Conservation (phyloP, 1,140 invertebrate species). For the Drosophila malerkotliana region DNA sequence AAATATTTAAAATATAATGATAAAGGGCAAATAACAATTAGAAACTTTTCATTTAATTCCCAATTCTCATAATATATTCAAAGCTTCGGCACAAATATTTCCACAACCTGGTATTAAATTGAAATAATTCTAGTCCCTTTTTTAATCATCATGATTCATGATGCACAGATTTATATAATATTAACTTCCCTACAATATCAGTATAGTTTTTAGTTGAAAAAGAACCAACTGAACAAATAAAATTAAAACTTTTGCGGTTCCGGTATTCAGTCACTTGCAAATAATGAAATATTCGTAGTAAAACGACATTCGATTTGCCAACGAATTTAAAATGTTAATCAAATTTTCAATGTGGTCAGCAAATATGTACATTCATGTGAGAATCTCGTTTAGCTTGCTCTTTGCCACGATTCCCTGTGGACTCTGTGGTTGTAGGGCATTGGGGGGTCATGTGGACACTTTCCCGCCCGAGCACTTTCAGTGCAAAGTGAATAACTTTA, state of each 20-base stretch:
- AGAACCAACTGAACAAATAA: not conserved
- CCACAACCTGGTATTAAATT: no score
- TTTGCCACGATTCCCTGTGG: not conserved
- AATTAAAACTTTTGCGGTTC: not conserved
- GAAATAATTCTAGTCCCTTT: no score
- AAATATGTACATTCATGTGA: conserved; percentile 18
- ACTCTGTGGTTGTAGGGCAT: not conserved
- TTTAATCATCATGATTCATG: not conserved
- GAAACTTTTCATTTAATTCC: no score
- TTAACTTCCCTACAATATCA: no score
- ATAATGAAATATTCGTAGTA: conserved; percentile 12
- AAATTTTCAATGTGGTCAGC: conserved; percentile 31
- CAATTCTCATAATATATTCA: not conserved
- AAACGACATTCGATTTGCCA: conserved; percentile 7
- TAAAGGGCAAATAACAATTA: no score
- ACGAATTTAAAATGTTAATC: conserved; percentile 27
- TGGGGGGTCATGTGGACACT: conserved; percentile 9
- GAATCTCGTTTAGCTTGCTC: conserved; percentile 18
- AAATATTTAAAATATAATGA: no score
- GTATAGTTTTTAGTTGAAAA: no score
- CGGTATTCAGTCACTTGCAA: not conserved
- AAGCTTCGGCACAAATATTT: not conserved
- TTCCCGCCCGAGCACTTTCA: conserved; percentile 40
- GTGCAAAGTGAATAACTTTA: conserved; percentile 53
- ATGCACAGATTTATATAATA: not conserved